phyloP scores from a whole-genome alignment of 2,888 invertebrate species.

The Raillietiella orientalis region DNA sequence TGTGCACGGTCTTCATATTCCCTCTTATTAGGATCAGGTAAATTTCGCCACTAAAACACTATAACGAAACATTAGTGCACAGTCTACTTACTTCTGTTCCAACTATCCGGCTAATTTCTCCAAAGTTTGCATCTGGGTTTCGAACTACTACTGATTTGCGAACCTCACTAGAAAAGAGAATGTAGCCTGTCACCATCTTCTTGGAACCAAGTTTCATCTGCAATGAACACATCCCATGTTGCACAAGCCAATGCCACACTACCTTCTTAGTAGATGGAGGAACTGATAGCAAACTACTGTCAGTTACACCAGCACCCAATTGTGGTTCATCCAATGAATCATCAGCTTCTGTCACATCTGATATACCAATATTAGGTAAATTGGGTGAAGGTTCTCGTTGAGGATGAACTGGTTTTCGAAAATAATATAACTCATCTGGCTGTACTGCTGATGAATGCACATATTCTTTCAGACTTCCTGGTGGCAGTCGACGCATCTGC shows the following conservation, averaged over 20 bases:
- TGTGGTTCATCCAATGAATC: too few relatives aligned
- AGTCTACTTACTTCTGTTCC: conserved; percentile 25
- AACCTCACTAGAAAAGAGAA: conserved; percentile 85
- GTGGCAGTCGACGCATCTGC: conserved; percentile 30
- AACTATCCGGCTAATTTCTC: conserved; percentile 39
- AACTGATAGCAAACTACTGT: too few relatives aligned
- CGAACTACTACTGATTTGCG: conserved; percentile 66
- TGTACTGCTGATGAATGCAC: conserved; percentile 41
- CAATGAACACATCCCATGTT: background rate
- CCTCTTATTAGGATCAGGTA: conserved; percentile 57
- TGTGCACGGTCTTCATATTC: conserved; percentile 78
- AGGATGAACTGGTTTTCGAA: conserved; percentile 21
- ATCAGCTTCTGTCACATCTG: too few relatives aligned
- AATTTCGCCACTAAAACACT: conserved; percentile 49
- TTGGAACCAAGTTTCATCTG: background rate
- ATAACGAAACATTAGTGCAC: background rate
- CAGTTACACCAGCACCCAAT: too few relatives aligned
- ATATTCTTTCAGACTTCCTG: conserved; percentile 40
- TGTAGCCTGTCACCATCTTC: conserved; percentile 77
- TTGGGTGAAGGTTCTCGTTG: too few relatives aligned
- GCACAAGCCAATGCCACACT: background rate
- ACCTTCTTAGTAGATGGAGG: conserved; percentile 7
- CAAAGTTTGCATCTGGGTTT: conserved; percentile 80
- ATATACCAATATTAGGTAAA: too few relatives aligned
- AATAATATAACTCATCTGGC: conserved; percentile 70